Percentiles rank a stretch among this genome's conserved stretches.
Conservation (phyloP, 2,113 vertebrate genomes). For the Parus major region DNA sequence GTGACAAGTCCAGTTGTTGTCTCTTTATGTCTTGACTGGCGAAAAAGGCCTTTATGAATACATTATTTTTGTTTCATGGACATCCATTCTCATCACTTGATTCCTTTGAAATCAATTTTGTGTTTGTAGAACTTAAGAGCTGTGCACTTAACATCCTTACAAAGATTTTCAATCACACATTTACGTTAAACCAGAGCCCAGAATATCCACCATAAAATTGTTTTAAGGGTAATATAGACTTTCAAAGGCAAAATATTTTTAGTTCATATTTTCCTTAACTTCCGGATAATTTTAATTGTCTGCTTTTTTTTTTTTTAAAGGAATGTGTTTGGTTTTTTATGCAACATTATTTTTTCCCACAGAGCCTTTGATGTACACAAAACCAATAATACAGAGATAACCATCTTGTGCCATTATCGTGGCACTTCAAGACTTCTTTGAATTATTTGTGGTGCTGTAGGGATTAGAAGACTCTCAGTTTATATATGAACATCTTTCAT, state of each 20-base stretch:
- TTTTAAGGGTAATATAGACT: neutral
- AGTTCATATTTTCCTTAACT: neutral
- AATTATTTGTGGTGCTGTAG: conserved; percentile 1
- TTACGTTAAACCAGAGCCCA: conserved; percentile 12
- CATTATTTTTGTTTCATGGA: neutral
- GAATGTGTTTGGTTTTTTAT: neutral
- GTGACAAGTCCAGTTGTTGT: neutral
- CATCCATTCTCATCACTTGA: neutral
- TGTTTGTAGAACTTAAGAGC: neutral
- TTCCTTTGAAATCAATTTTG: conserved; percentile 42
- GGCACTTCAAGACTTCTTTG: conserved; percentile 39
- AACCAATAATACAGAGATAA: conserved; percentile 32
- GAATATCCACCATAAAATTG: conserved; percentile 61
- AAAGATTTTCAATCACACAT: conserved; percentile 33
- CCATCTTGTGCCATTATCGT: neutral
- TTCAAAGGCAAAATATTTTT: conserved; percentile 36
- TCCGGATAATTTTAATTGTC: conserved; percentile 16
- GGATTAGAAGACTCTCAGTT: neutral
- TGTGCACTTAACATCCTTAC: conserved; percentile 1
- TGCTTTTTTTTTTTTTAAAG: neutral
- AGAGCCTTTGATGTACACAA: conserved; percentile 23
- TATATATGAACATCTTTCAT: neutral
- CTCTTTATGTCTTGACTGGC: neutral
- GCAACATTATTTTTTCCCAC: neutral
- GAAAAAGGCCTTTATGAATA: neutral